Evolutionary conservation across 2,797 vertebrate species (phyloP).

Genomic region (Anguilla obscura): DNA sequence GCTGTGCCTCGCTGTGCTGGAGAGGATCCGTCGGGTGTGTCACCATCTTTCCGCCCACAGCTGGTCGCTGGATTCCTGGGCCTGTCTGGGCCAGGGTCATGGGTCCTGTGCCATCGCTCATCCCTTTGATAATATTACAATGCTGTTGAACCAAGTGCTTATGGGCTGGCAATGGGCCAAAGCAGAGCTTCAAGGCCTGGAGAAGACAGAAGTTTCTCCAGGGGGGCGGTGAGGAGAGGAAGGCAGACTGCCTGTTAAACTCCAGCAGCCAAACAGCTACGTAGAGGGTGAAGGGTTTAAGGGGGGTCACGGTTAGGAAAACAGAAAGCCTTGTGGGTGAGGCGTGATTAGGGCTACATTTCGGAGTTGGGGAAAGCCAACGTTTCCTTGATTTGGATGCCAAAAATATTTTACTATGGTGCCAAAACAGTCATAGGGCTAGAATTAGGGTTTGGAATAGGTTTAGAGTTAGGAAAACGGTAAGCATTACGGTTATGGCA

Average conservation of each 20-base stretch:
- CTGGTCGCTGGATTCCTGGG: neutral
- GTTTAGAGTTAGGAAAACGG: too few species aligned
- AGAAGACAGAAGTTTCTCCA: neutral
- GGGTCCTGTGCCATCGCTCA: neutral
- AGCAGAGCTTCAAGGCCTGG: neutral
- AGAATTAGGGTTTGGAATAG: too few species aligned
- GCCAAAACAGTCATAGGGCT: too few species aligned
- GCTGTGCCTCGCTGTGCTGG: neutral
- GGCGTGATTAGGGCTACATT: too few species aligned
- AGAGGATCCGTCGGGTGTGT: neutral
- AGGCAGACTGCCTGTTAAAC: neutral
- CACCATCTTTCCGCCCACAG: neutral
- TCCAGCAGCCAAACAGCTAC: neutral
- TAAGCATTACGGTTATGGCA: too few species aligned
- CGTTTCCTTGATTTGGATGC: too few species aligned
- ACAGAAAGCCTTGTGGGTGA: too few species aligned
- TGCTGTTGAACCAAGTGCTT: neutral
- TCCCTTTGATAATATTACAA: neutral
- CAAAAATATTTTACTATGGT: too few species aligned
- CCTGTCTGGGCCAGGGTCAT: neutral
- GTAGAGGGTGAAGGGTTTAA: neutral
- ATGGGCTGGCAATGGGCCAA: neutral
- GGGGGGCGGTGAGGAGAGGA: neutral
- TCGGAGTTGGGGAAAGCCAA: too few species aligned
- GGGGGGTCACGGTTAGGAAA: too few species aligned